Evolutionary conservation across 2,797 vertebrate genomes (phyloP).

Genomic region (Crenichthys baileyi): DNA sequence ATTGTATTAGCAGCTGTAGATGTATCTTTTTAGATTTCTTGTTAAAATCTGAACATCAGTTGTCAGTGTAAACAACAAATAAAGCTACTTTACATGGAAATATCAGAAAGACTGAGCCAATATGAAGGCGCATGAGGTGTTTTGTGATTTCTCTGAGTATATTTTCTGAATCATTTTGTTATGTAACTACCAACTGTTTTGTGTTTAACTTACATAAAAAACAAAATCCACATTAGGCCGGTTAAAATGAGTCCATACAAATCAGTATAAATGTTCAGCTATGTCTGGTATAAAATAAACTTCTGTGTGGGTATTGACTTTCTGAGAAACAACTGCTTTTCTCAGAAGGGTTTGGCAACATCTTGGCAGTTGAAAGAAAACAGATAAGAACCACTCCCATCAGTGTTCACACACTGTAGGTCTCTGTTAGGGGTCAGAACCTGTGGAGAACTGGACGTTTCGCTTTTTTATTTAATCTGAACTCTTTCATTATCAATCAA

Average conservation of each 20-base stretch:
- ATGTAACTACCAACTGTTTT: background rate
- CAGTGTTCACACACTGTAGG: background rate
- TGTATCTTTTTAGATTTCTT: background rate
- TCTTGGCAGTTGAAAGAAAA: background rate
- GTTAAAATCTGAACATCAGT: too few species aligned
- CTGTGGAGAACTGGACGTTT: background rate
- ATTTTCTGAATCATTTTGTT: background rate
- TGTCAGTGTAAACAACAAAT: background rate
- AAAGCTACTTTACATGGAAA: background rate
- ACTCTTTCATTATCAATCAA: background rate
- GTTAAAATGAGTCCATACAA: background rate
- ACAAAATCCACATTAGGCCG: background rate
- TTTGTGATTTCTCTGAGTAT: background rate
- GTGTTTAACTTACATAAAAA: background rate
- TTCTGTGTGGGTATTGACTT: background rate
- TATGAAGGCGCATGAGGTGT: background rate
- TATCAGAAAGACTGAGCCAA: background rate
- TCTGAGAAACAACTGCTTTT: background rate
- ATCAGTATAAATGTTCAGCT: background rate
- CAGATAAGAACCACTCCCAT: conserved; percentile 15
- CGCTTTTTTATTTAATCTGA: background rate
- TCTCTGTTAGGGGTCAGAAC: background rate
- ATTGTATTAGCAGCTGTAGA: background rate
- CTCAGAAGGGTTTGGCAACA: background rate
- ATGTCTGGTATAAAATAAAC: background rate